Percentiles rank a stretch among this genome's conserved stretches.
phyloP scores from a whole-genome alignment of 2,113 vertebrate species.

The Ceyx margarethae region DNA sequence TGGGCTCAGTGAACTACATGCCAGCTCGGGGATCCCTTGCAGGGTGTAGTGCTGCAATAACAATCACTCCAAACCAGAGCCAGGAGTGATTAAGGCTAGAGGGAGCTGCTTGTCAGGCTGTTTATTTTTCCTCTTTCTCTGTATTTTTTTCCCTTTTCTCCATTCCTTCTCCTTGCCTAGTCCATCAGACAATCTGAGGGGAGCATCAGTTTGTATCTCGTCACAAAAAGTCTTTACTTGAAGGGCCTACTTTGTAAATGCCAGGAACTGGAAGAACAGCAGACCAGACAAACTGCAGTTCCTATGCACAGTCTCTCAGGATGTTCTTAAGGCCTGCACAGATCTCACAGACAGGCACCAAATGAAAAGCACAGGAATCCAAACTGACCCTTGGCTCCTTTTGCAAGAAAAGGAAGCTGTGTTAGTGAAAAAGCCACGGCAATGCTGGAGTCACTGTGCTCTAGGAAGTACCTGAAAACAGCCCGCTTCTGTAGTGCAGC shows the following conservation, averaged over 20 bases:
- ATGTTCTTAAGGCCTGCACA: neutral
- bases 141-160: neutral
- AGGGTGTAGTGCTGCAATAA: neutral
- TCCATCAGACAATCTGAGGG: neutral
- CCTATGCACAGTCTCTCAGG: neutral
- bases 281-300: neutral
- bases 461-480: neutral
- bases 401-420: neutral
- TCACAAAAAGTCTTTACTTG: neutral
- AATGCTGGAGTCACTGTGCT: neutral
- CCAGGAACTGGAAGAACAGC: neutral
- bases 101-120: neutral
- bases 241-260: neutral
- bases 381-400: neutral
- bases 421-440: neutral
- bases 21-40: fast-evolving
- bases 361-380: neutral
- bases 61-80: neutral
- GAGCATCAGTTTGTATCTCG: neutral
- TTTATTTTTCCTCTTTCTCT: neutral
- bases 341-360: neutral
- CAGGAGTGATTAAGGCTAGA: neutral
- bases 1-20: neutral
- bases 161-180: neutral
- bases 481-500: neutral